Evolutionary conservation across 2,113 vertebrate genomes (phyloP).

Genomic region (Notiomystis cincta): DNA sequence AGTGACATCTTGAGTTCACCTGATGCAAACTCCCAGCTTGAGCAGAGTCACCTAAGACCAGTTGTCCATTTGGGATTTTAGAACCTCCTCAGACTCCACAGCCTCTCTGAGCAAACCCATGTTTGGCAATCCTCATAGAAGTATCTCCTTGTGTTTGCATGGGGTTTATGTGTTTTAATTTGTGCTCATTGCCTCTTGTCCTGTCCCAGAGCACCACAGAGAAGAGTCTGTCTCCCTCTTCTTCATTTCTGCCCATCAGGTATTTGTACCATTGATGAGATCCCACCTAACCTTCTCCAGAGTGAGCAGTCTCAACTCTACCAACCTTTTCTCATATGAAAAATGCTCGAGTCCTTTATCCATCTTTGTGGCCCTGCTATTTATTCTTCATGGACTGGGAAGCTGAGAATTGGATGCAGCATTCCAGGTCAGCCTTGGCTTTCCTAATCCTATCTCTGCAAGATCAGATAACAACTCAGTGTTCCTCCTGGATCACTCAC

Average conservation of each 20-base stretch:
- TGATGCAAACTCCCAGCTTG: background rate
- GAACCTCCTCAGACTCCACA: background rate
- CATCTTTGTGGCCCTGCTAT: background rate
- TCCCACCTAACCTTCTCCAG: background rate
- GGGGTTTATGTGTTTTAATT: background rate
- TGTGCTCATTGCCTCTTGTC: background rate
- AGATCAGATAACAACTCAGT: background rate
- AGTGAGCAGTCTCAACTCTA: background rate
- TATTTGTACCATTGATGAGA: background rate
- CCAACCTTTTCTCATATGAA: background rate
- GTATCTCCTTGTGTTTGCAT: background rate
- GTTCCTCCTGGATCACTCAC: background rate
- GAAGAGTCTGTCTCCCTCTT: background rate
- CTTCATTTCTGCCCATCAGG: background rate
- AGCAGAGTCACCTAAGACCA: background rate
- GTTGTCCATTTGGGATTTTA: background rate
- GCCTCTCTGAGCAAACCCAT: background rate
- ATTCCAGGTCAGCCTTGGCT: background rate
- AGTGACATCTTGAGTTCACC: background rate
- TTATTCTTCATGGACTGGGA: background rate
- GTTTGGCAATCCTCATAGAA: background rate
- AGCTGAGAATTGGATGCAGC: background rate
- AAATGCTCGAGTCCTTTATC: background rate
- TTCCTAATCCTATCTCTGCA: background rate
- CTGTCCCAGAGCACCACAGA: too few species aligned